A percentile compares a stretch with the other conserved stretches of the same genome.
Conservation (phyloP, 2,113 vertebrate species). For the Hippoglossus stenolepis region DNA sequence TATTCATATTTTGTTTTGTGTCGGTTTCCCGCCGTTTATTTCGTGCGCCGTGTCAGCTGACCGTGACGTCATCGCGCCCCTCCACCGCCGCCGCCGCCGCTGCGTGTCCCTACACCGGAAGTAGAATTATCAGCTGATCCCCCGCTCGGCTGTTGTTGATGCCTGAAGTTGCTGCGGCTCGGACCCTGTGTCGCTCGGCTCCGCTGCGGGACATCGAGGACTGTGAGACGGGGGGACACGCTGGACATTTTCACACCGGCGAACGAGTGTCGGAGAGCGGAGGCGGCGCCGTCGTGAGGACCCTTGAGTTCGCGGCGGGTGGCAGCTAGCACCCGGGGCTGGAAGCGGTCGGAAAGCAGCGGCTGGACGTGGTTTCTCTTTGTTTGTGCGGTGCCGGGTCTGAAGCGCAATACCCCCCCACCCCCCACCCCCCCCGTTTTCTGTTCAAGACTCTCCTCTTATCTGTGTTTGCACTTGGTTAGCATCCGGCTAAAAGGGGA, state of each 20-base stretch:
- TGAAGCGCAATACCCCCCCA: conserved; percentile 14
- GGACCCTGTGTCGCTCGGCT: conserved; percentile 67
- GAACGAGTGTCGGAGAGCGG: neutral
- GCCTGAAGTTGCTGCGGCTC: conserved; percentile 77
- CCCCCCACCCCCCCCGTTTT: too few species aligned
- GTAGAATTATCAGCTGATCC: conserved; percentile 84
- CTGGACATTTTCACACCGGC: conserved; percentile 1
- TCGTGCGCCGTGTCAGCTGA: conserved; percentile 16
- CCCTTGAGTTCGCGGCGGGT: conserved; percentile 14
- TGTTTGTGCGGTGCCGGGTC: conserved; percentile 49
- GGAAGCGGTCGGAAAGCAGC: conserved; percentile 29
- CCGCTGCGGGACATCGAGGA: conserved; percentile 45
- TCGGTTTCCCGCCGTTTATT: neutral
- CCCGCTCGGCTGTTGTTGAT: conserved; percentile 79
- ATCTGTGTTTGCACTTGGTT: conserved; percentile 47
- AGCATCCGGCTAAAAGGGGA: neutral
- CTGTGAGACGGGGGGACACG: conserved; percentile 28
- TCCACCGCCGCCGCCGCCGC: neutral
- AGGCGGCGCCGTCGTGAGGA: conserved; percentile 14
- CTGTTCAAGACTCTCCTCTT: neutral
- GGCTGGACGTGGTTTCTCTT: conserved; percentile 37
- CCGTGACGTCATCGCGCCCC: conserved; percentile 39
- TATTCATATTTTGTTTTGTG: too few species aligned
- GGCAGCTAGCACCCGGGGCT: conserved; percentile 59
- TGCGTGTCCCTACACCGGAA: conserved; percentile 68